phyloP scores from a whole-genome alignment of 2,888 invertebrate species.

The Lithophane semibrunnea region DNA sequence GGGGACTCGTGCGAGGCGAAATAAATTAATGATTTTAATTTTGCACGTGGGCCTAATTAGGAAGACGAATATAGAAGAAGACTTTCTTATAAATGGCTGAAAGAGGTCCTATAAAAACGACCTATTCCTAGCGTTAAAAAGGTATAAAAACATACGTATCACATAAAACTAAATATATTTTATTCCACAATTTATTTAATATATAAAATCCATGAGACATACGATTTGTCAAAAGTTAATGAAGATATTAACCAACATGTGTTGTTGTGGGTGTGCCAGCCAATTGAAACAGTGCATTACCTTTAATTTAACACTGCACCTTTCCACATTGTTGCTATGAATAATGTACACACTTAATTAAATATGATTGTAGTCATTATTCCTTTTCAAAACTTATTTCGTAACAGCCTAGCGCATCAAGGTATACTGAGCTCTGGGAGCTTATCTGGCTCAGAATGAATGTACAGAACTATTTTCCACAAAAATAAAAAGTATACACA shows the following conservation, averaged over 20 bases:
- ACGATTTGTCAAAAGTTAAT: conserved; percentile 45
- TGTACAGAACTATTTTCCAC: background rate
- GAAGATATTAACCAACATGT: conserved; percentile 20
- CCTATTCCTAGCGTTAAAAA: conserved; percentile 8
- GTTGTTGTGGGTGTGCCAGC: conserved; percentile 20
- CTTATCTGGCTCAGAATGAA: background rate
- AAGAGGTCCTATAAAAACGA: background rate
- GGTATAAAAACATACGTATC: background rate
- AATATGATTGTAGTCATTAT: conserved; percentile 3
- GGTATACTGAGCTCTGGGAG: background rate
- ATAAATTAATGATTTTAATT: conserved; percentile 78
- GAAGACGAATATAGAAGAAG: conserved; percentile 35
- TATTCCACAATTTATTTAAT: background rate
- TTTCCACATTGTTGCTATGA: conserved; percentile 15
- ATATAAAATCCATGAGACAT: conserved; percentile 23
- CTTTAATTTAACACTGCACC: conserved; percentile 18
- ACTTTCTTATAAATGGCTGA: background rate
- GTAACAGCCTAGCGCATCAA: background rate
- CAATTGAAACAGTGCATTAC: conserved; percentile 21
- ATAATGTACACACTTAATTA: background rate
- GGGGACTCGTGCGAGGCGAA: conserved; percentile 72
- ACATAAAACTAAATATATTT: background rate
- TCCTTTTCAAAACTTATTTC: background rate
- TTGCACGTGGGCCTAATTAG: conserved; percentile 80
- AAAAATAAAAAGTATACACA: background rate